Evolutionary conservation across 1,140 invertebrate species (phyloP).

Genomic region (Leptinotarsa texana): DNA sequence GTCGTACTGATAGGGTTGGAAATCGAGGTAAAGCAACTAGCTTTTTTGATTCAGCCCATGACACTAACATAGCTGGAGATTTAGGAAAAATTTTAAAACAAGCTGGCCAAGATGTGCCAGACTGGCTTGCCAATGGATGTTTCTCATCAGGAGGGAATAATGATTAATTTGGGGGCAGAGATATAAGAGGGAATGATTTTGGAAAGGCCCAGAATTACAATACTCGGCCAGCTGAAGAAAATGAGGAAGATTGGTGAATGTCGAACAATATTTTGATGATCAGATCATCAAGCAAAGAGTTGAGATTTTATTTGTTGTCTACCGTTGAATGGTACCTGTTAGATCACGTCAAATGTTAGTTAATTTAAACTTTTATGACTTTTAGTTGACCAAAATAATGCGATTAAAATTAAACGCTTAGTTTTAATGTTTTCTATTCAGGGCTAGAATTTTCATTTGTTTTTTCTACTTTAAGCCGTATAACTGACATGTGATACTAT

Average conservation of each 20-base stretch:
- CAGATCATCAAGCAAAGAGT: not conserved
- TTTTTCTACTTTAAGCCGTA: conserved; percentile 27
- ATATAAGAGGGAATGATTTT: conserved; percentile 55
- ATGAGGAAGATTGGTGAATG: conserved; percentile 47
- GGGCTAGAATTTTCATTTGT: conserved; percentile 14
- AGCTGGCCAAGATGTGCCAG: conserved; percentile 66
- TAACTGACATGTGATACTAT: conserved; percentile 36
- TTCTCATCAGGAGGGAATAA: conserved; percentile 53
- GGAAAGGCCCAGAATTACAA: conserved; percentile 40
- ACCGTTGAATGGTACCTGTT: not conserved
- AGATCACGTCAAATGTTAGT: not conserved
- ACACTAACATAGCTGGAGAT: conserved; percentile 65
- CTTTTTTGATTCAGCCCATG: conserved; percentile 74
- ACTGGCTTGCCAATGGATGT: conserved; percentile 60
- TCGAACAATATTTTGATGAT: not conserved
- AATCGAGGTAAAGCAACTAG: conserved; percentile 88
- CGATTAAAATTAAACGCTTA: not conserved
- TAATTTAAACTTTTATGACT: conserved; percentile 4
- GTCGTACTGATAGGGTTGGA: conserved; percentile 88
- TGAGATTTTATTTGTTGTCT: not conserved
- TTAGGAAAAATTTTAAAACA: conserved; percentile 74
- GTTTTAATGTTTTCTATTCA: not conserved
- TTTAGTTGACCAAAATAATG: conserved; percentile 13
- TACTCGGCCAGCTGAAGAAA: conserved; percentile 36
- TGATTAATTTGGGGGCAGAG: conserved; percentile 59